Base-by-base conservation (phyloP, 53 echinoderm and acorn worm species). In the Apostichopus leukothele region DNA sequence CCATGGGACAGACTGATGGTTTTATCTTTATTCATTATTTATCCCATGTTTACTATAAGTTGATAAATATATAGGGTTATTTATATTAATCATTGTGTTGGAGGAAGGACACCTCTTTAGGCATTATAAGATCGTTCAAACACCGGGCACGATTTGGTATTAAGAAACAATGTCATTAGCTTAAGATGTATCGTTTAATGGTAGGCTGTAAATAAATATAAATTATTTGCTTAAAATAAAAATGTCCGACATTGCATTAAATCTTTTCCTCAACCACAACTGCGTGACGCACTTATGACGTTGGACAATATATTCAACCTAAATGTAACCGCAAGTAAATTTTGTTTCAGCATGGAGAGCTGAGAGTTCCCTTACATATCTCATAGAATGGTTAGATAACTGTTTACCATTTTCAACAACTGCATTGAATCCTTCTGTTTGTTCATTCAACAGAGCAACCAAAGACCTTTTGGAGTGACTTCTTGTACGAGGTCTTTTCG, bases 21-120 rank as follows among this genome's bases (percentile, higher is more conserved):
- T 71, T 18, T 19, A 1, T 71, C 20, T 19, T 71, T 71, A n/a
- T n/a, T 6, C 18, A 19, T 71, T 13, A 16, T 13, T 71, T 71
- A 19, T 71, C 71, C 18, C 71, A 71, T 18, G 71, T 18, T 71
- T 71, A 71, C 71, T n/a, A 5, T 71, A 16, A 71, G 20, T 19
- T 71, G 71, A 71, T 71, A 71, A 71, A 71, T 71, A 39, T 39
- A n/a, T 71, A 6, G 71, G 71, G 18, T 71, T n/a, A 71, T 71
- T 71, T n/a, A 18, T 1, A 6, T 71, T 18, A 6, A 71, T 71
- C n/a, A 19, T n/a, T 16, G 20, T 71, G 71, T 71, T 18, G 16
- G 71, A 71, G 71, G 71, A 39, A 39, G 39, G 39, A 39, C 39
- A 39, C 39, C 39, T 39, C 39, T 39, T 39, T 39, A 39, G 39